Evolutionary conservation across 1,140 invertebrate species (phyloP), one percentile per base, ranked within the genome.

Genomic region (Popillia japonica): DNA sequence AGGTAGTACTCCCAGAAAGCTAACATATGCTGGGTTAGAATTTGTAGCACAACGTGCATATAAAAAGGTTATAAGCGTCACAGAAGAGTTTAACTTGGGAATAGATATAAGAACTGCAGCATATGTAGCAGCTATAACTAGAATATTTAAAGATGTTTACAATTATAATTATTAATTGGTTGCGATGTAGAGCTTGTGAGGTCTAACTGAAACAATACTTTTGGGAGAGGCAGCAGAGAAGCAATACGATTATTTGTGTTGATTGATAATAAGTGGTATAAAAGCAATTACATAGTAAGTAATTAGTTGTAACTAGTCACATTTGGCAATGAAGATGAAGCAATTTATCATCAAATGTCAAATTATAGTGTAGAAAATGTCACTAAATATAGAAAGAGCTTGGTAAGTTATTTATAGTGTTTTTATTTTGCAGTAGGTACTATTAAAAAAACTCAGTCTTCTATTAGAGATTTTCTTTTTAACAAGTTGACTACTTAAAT

Each of bases 101-200:
- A 41, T 55, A 17, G 75, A 76, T 23, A 27, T 76, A 48, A 76
- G 75, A 76, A 76, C 75, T 22, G 75, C 75, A 22, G 75, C 22
- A 7, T 55, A 76, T 55, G 41, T 55, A 6, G 44, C 20, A 6
- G 75, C 41, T 23, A 76, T 76, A 23, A 8, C 8, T 6, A 68
- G 61, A 34, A 22, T 68, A 22, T 68, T 68, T 27, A 68, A 14
- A 68, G 61, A 68, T 68, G 61, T 68, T 8, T 68, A 68, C 61
- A 68, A 68, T 23, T 68, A 27, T 11, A 68, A 27, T 68, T 68
- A 68, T 22, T 68, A 3, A 6, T n/a, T 17, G 44, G 44, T 48
- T 10, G 11, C 9, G 9, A 17, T n/a, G 4, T 4, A 34, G 27
- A 4, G 4, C 1, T 34, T 34, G 27, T 2, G 27, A 34, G 4